Percentiles rank a stretch among this genome's conserved stretches.
Evolutionary conservation across 2,797 vertebrate species (phyloP).

Genomic region (Lutjanus argentimaculatus): DNA sequence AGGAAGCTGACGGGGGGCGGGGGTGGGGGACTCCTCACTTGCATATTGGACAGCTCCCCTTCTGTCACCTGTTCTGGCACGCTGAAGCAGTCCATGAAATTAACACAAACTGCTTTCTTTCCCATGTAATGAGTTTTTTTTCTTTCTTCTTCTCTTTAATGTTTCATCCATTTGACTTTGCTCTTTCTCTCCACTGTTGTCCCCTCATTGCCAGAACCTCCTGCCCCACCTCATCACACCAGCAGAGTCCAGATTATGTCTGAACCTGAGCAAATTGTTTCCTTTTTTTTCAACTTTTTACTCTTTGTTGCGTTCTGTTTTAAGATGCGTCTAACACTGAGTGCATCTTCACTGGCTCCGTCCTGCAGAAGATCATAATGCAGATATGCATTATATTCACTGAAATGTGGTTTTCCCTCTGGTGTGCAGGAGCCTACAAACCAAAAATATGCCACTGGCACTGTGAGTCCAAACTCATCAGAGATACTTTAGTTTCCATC

Average conservation of each 20-base stretch:
- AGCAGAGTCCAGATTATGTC: neutral
- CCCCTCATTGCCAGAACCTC: conserved; percentile 5
- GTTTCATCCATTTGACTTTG: conserved; percentile 35
- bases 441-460: neutral
- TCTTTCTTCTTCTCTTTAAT: neutral
- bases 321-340: neutral
- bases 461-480: conserved; percentile 6
- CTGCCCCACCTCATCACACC: conserved; percentile 1
- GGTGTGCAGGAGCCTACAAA: neutral
- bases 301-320: conserved; percentile 23
- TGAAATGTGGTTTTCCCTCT: conserved; percentile 44
- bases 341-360: neutral
- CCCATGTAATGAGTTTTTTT: conserved; percentile 48
- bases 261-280: neutral
- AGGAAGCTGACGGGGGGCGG: conserved; percentile 52
- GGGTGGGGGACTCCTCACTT: conserved; percentile 52
- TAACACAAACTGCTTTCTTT: conserved; percentile 63
- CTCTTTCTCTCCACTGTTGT: neutral
- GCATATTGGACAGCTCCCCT: conserved; percentile 74
- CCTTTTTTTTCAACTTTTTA: neutral
- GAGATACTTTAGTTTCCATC: conserved; percentile 12
- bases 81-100: conserved; percentile 76
- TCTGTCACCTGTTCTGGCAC: conserved; percentile 82
- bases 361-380: conserved; percentile 22
- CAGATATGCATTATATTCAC: conserved; percentile 9